These are phyloP conservation scores for Synanthedon vespiformis DNA, from an alignment of 2,888 invertebrate genomes.

Conservation along the genomic window DNA sequence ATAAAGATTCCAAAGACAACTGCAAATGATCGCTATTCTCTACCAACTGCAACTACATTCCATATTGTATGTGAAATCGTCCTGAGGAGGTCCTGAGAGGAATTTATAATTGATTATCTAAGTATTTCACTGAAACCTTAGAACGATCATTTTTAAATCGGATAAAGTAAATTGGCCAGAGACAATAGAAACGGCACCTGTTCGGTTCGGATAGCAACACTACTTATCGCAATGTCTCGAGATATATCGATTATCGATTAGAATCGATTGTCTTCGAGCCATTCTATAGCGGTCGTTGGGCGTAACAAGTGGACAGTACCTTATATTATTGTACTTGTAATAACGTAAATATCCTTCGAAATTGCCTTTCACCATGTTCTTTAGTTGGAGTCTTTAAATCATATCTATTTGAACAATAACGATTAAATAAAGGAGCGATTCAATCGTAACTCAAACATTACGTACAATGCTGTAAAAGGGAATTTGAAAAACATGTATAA, in stretches of 20 bases:
- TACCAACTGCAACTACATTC: too few relatives aligned
- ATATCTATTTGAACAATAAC: neutral
- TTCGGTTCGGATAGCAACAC: conserved; percentile 16
- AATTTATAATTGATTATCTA: too few relatives aligned
- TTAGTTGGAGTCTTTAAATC: neutral
- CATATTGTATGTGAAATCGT: too few relatives aligned
- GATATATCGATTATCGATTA: conserved; percentile 15
- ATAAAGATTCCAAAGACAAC: too few relatives aligned
- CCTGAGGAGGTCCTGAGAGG: too few relatives aligned
- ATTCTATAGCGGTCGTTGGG: conserved; percentile 1
- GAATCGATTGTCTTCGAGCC: conserved; percentile 19
- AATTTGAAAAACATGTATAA: too few relatives aligned
- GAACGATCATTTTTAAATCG: neutral
- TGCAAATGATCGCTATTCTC: too few relatives aligned
- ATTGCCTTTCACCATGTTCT: conserved; percentile 3
- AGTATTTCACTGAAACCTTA: too few relatives aligned
- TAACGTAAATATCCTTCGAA: conserved; percentile 2
- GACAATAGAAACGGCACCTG: conserved; percentile 17
- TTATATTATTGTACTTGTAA: conserved; percentile 3
- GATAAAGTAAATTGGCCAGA: neutral
- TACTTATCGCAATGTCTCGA: conserved; percentile 14
- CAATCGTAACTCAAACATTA: neutral
- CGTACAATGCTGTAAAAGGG: too few relatives aligned
- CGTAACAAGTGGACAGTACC: conserved; percentile 5
- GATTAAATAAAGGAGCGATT: neutral